Percentiles rank a stretch among this genome's conserved stretches.
These are phyloP conservation scores for Manis javanica DNA, from an alignment of 2,797 vertebrate genomes.

Conservation along the genomic window DNA sequence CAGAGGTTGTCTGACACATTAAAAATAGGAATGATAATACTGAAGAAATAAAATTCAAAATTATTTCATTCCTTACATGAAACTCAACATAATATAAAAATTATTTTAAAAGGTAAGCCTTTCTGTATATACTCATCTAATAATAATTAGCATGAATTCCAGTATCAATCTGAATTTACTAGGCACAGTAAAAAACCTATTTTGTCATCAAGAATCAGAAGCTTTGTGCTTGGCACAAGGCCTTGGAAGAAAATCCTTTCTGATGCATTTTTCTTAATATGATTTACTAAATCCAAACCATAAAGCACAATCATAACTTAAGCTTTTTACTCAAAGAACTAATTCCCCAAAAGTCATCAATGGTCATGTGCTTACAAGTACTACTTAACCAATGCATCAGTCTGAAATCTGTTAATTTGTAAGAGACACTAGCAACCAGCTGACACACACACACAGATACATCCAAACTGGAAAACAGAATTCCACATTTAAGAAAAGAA, in stretches of 20 bases:
- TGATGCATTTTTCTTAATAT: not conserved
- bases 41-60: conserved; percentile 21
- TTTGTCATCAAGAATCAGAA: not conserved
- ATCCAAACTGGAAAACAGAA: not conserved
- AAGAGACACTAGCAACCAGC: not conserved
- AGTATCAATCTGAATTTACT: not conserved
- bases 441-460: not conserved
- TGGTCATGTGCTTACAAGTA: not conserved
- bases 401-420: conserved; percentile 42
- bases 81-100: not conserved
- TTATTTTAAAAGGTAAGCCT: not conserved
- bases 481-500: conserved; percentile 15
- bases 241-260: conserved; percentile 51
- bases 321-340: not conserved
- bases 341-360: not conserved
- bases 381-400: not conserved
- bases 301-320: not conserved
- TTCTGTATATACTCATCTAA: not conserved
- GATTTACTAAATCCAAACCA: conserved; percentile 31
- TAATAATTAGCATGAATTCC: not conserved
- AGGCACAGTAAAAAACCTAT: not conserved
- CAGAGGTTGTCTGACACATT: not conserved
- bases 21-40: not conserved
- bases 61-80: not conserved
- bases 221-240: not conserved